phyloP scores from a whole-genome alignment of 2,888 invertebrate genomes.

The Dasypogon diadema region DNA sequence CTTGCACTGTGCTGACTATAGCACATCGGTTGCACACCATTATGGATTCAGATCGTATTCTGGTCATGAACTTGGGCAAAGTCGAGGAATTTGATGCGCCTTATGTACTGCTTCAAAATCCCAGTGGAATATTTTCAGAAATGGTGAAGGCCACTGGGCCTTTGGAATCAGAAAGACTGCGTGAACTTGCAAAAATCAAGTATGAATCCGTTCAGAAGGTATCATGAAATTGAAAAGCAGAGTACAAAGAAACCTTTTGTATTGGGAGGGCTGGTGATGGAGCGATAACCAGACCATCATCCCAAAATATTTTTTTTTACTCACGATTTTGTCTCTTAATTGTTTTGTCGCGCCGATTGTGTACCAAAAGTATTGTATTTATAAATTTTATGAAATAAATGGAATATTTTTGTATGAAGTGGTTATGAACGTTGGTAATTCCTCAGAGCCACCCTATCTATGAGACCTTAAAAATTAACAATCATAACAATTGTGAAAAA shows the following conservation, averaged over 20 bases:
- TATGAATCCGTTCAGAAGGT: constrained; percentile 52
- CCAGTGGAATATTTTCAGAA: constrained; percentile 72
- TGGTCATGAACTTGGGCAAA: constrained; percentile 83
- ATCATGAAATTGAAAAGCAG: constrained; percentile 25
- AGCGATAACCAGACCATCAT: too few species aligned
- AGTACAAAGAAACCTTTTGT: neutral
- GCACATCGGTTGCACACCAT: constrained; percentile 91
- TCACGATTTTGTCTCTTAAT: neutral
- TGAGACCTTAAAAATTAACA: too few species aligned
- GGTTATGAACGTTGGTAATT: too few species aligned
- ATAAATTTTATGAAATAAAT: constrained; percentile 22
- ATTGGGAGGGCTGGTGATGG: neutral
- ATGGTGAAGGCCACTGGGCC: constrained; percentile 76
- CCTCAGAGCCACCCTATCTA: too few species aligned
- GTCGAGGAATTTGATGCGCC: constrained; percentile 78
- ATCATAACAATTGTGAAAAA: too few species aligned
- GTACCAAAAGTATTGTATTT: constrained; percentile 45
- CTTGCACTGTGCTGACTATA: constrained; percentile 87
- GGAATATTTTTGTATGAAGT: constrained; percentile 20
- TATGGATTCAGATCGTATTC: constrained; percentile 86
- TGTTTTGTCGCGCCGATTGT: neutral
- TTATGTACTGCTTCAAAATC: constrained; percentile 71
- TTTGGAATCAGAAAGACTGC: constrained; percentile 57
- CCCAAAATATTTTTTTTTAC: neutral
- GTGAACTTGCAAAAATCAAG: constrained; percentile 55